Evolutionary conservation across 2,797 vertebrate species (phyloP).

Genomic region (Lacerta viridis): DNA sequence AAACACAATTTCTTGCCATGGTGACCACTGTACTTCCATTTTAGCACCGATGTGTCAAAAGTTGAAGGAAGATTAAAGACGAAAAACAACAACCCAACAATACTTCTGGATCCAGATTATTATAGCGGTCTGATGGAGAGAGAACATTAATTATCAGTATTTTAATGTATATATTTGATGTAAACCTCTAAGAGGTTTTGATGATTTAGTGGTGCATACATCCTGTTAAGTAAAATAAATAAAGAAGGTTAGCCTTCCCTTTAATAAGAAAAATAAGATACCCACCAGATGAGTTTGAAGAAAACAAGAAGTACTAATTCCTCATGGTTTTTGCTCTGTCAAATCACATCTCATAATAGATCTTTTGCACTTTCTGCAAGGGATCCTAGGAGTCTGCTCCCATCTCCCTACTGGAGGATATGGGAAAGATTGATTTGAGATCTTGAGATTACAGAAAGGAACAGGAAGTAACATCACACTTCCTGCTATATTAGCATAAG

Average conservation of each 20-base stretch:
- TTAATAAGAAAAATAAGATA: neutral
- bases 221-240: neutral
- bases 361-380: neutral
- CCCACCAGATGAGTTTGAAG: neutral
- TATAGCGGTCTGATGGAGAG: neutral
- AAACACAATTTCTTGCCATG: constrained; percentile 10
- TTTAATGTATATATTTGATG: too few relatives aligned
- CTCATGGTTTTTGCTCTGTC: too few relatives aligned
- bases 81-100: neutral
- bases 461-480: too few relatives aligned
- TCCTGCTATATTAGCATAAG: too few relatives aligned
- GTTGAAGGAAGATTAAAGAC: neutral
- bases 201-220: too few relatives aligned
- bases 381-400: too few relatives aligned
- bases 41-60: neutral
- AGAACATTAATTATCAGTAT: neutral
- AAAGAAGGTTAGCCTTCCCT: neutral
- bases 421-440: too few relatives aligned
- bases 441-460: too few relatives aligned
- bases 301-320: neutral
- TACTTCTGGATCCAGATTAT: neutral
- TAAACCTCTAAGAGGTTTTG: too few relatives aligned
- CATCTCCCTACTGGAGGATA: too few relatives aligned
- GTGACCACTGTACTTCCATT: neutral
- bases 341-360: neutral